phyloP scores from a whole-genome alignment of 2,888 invertebrate species.

The Laspeyria flexula region DNA sequence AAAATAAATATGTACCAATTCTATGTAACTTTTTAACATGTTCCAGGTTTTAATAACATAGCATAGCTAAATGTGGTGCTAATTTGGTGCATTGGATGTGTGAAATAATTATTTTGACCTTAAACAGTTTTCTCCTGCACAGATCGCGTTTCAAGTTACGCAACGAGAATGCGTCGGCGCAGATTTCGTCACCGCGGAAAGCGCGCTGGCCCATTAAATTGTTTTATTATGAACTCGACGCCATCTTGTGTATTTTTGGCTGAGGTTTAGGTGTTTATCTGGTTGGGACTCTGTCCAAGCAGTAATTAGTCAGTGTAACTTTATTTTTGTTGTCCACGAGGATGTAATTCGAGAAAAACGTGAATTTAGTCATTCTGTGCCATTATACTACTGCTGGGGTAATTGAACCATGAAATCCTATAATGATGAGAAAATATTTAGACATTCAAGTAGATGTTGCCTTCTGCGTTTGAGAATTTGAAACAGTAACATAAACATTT shows the following conservation, averaged over 20 bases:
- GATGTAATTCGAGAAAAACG: slow-evolving; percentile 52
- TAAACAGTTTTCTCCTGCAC: slow-evolving; percentile 77
- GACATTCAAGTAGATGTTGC: slow-evolving; percentile 16
- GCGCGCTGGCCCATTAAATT: slow-evolving; percentile 86
- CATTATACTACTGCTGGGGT: slow-evolving; percentile 19
- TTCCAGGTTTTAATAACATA: slow-evolving; percentile 22
- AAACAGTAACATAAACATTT: slow-evolving; percentile 41
- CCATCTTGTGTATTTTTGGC: slow-evolving; percentile 86
- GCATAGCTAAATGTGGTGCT: too few species aligned
- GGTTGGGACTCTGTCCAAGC: slow-evolving; percentile 83
- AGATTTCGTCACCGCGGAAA: slow-evolving; percentile 86
- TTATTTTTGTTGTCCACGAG: slow-evolving; percentile 68
- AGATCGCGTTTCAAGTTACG: slow-evolving; percentile 82
- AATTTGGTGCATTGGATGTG: slow-evolving; percentile 47
- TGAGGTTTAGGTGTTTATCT: slow-evolving; percentile 85
- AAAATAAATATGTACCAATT: background rate
- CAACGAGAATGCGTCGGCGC: slow-evolving; percentile 81
- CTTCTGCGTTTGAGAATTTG: slow-evolving; percentile 28
- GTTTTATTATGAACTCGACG: slow-evolving; percentile 86
- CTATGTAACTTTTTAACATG: background rate
- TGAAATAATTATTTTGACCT: slow-evolving; percentile 75
- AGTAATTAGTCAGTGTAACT: slow-evolving; percentile 81
- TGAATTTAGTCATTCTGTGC: slow-evolving; percentile 22
- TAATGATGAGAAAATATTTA: slow-evolving; percentile 23
- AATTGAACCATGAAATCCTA: slow-evolving; percentile 19